These are phyloP conservation scores for Upupa epops DNA, from an alignment of 2,113 vertebrate genomes.

Conservation along the genomic window DNA sequence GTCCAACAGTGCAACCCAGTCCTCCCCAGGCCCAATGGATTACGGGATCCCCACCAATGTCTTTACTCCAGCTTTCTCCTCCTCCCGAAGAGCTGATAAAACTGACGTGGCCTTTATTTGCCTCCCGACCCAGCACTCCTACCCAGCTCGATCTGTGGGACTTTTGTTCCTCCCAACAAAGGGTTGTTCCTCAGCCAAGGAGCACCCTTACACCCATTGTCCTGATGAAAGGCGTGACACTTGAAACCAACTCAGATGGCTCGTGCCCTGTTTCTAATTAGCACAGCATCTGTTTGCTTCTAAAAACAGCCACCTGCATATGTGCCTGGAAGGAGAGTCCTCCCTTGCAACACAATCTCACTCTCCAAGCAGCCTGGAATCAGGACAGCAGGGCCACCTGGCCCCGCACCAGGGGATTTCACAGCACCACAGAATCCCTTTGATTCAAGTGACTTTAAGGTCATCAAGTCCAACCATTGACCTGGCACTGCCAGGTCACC, in stretches of 20 bases:
- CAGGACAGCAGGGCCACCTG: not conserved
- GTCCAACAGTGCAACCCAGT: not conserved
- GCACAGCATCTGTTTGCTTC: constrained; percentile 36
- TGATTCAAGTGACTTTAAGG: no score
- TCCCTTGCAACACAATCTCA: not conserved
- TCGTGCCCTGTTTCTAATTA: constrained; percentile 54
- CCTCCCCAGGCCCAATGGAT: rapidly evolving
- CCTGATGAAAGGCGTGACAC: not conserved
- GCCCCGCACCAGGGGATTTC: not conserved
- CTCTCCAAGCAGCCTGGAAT: not conserved
- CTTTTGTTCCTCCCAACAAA: constrained; percentile 12
- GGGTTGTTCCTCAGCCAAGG: constrained; percentile 2
- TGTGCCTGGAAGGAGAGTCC: not conserved
- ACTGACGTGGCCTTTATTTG: not conserved
- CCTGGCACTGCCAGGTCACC: no score
- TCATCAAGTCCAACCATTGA: no score
- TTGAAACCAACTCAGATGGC: constrained; percentile 20
- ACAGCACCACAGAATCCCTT: no score
- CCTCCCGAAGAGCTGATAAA: not conserved
- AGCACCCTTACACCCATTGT: not conserved
- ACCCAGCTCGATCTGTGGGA: not conserved
- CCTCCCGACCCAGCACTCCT: not conserved
- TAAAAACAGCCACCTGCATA: constrained; percentile 10
- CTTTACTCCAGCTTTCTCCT: not conserved
- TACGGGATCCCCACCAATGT: not conserved